Evolutionary conservation across 2,888 invertebrate genomes (phyloP), one percentile per base, ranked within the genome.

Genomic region (Aphidius colemani): DNA sequence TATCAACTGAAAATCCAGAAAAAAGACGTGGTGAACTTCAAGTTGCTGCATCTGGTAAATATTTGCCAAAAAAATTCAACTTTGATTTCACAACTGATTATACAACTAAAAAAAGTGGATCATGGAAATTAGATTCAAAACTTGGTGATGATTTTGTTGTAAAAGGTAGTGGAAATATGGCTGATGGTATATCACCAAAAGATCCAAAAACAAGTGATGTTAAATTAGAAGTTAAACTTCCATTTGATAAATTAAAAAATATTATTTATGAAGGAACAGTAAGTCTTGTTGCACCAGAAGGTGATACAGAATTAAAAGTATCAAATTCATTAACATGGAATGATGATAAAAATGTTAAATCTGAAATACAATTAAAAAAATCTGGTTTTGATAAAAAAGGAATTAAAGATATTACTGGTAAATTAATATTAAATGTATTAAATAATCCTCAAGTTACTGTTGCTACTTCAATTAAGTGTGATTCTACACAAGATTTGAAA

Each of bases 171-270:
- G 75, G 74, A 7, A 70, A 71, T 39, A 68, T 63, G 10, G 61
- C 53, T 1, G 50, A 43, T 2, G 78, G 79, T 9, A 72, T 76
- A 50, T 4, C 80, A 0, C 75, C 83, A 1, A 80, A 80, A 4
- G 81, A 77, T 70, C 86, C 88, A 44, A 77, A 78, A 41, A 75
- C 82, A 4, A 83, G 85, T n/a, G 86, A 88, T 41, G 66, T 83
- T 48, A 78, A 82, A 0, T 18, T 87, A 0, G 83, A 85, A 6
- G 7, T 89, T 0, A 83, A 85, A 18, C 76, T 88, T 30, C 88
- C 89, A 0, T 84, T 85, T 59, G 86, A 88, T 1, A 85, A 85
- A 48, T 81, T 89, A 0, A 88, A 87, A 62, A 85, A 86, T 67
- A 72, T 89, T 53, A 88, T 87, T 71, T 77, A 83, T 45, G 79